phyloP scores from a whole-genome alignment of 35 echinoderm and acorn worm species.

The Ptychodera flava region DNA sequence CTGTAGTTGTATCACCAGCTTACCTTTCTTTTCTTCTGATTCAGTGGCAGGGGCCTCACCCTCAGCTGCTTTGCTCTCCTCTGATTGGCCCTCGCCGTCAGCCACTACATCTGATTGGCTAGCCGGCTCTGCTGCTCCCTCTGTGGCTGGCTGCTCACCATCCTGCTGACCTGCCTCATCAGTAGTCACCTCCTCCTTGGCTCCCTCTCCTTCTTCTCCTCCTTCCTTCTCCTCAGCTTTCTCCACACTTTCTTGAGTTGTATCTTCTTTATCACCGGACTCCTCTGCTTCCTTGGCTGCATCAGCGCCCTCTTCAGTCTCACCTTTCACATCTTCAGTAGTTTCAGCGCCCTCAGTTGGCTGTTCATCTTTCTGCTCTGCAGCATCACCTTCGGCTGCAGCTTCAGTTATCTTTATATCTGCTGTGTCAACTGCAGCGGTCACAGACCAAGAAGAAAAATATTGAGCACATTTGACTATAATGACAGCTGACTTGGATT shows the following conservation, averaged over 20 bases:
- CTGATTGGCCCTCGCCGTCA: not conserved
- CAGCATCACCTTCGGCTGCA: not conserved
- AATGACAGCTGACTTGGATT: too few relatives aligned
- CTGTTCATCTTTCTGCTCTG: not conserved
- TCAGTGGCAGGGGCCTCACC: not conserved
- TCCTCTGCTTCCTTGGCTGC: not conserved
- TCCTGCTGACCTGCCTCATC: not conserved
- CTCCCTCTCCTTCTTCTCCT: slow-evolving; percentile 1
- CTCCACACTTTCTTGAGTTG: not conserved
- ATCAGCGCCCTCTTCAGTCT: not conserved
- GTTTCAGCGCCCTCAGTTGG: not conserved
- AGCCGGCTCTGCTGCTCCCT: not conserved
- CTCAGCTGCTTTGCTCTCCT: slow-evolving; percentile 11
- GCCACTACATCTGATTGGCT: not conserved
- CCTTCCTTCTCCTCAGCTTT: not conserved
- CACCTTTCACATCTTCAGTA: not conserved
- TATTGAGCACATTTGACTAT: too few relatives aligned
- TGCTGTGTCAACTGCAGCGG: too few relatives aligned
- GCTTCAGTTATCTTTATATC: too few relatives aligned
- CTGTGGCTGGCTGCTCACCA: not conserved
- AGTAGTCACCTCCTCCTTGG: not conserved
- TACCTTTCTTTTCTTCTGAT: not conserved
- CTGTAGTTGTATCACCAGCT: too few relatives aligned
- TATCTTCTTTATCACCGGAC: not conserved
- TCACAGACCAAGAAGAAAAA: too few relatives aligned